Evolutionary conservation across 2,113 vertebrate species (phyloP).

Genomic region (Microcebus lehilahytsara): DNA sequence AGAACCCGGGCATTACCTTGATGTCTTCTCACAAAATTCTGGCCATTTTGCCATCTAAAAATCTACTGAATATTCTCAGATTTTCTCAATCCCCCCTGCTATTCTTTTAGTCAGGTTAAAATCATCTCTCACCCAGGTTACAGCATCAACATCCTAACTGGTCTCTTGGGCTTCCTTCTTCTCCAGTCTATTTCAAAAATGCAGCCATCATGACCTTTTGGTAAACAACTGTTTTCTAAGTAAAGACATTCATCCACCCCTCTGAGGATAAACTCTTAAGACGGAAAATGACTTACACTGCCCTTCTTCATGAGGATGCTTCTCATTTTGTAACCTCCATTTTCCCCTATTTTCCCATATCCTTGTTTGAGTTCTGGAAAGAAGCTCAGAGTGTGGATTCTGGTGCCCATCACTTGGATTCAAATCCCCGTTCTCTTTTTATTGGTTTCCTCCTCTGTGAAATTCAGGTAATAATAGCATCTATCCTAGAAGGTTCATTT

Average conservation of each 20-base stretch:
- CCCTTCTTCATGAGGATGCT: not conserved
- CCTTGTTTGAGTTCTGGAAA: not conserved
- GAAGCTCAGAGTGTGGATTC: not conserved
- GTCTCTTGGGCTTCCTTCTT: not conserved
- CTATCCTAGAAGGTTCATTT: not conserved
- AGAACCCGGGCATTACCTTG: not conserved
- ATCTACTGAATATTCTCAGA: no score
- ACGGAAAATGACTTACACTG: not conserved
- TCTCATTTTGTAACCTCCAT: not conserved
- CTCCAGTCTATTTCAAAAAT: not conserved
- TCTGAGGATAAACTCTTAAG: not conserved
- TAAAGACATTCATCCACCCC: not conserved
- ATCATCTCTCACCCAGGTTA: not conserved
- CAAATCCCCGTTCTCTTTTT: not conserved
- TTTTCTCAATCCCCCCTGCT: not conserved
- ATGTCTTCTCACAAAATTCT: not conserved
- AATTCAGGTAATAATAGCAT: not conserved
- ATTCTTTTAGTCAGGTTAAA: not conserved
- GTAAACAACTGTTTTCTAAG: not conserved
- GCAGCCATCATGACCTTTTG: not conserved
- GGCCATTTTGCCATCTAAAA: not conserved
- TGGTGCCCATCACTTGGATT: not conserved
- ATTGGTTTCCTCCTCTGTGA: not conserved
- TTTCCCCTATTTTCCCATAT: not conserved
- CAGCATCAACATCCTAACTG: not conserved